Evolutionary conservation across 2,888 invertebrate species (phyloP).

Genomic region (Parasteatoda lunata): DNA sequence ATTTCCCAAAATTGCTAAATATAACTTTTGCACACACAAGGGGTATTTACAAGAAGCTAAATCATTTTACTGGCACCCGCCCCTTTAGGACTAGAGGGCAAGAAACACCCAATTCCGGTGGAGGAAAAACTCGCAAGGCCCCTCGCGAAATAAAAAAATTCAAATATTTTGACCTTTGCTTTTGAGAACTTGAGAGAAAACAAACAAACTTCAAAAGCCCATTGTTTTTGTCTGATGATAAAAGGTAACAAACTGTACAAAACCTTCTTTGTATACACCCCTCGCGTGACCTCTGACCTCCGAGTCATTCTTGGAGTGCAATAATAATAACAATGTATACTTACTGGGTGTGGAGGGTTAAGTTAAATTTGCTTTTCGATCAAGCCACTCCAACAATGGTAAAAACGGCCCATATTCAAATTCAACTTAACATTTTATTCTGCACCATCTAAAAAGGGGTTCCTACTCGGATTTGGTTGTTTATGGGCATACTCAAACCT

Average conservation of each 20-base stretch:
- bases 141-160: not conserved
- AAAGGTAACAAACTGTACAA: constrained; percentile 12
- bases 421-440: not conserved
- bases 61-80: not conserved
- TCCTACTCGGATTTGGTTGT: constrained; percentile 6
- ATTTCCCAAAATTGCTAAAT: not conserved
- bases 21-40: not conserved
- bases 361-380: not conserved
- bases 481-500: constrained; percentile 20
- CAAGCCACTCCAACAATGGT: constrained; percentile 10
- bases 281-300: constrained; percentile 24
- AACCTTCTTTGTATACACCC: not conserved
- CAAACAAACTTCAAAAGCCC: not conserved
- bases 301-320: not conserved
- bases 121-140: not conserved
- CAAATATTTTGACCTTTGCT: not conserved
- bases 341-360: not conserved
- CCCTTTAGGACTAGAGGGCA: not conserved
- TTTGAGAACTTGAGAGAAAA: not conserved
- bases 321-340: constrained; percentile 29
- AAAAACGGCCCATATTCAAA: not conserved
- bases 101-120: not conserved
- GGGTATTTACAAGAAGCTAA: not conserved
- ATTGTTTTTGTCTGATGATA: constrained; percentile 31
- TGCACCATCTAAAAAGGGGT: no score